Evolutionary conservation across 2,888 invertebrate genomes (phyloP).

Genomic region (Aproaerema taeniolella): DNA sequence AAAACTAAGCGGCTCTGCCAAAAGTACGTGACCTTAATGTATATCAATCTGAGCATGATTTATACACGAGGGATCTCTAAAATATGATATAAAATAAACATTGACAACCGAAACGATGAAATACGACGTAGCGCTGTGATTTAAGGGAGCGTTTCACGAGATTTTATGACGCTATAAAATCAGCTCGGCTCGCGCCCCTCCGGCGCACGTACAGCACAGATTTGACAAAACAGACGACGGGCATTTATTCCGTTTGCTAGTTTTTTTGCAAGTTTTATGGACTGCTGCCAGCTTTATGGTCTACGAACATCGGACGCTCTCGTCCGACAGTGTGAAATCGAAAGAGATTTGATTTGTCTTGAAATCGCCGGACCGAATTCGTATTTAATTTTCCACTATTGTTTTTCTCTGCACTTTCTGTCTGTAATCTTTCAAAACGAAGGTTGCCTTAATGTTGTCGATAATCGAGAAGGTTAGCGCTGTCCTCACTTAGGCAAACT

Average conservation of each 20-base stretch:
- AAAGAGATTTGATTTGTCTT: conserved; percentile 41
- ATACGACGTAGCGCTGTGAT: conserved; percentile 72
- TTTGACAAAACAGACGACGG: conserved; percentile 75
- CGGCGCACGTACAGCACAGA: conserved; percentile 67
- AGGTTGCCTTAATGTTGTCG: neutral
- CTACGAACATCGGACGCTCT: conserved; percentile 48
- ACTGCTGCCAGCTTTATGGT: conserved; percentile 71
- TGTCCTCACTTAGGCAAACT: conserved; percentile 6
- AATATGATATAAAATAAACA: conserved; percentile 78
- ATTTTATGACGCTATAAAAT: conserved; percentile 76
- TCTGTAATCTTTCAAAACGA: neutral
- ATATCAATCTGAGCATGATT: conserved; percentile 72
- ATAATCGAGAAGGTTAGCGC: neutral
- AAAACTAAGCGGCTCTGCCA: conserved; percentile 67
- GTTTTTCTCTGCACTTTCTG: neutral
- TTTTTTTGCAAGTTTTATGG: conserved; percentile 69
- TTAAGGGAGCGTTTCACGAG: conserved; percentile 74
- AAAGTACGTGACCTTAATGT: conserved; percentile 75
- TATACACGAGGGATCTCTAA: conserved; percentile 72
- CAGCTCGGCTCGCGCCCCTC: conserved; percentile 50
- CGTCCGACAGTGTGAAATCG: conserved; percentile 59
- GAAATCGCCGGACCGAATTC: conserved; percentile 20
- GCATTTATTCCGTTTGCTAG: conserved; percentile 70
- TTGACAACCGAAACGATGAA: conserved; percentile 77
- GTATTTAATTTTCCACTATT: conserved; percentile 7